Evolutionary conservation across 2,797 vertebrate species (phyloP), one percentile per base, ranked within the genome.

Genomic region (Dicrostonyx torquatus): DNA sequence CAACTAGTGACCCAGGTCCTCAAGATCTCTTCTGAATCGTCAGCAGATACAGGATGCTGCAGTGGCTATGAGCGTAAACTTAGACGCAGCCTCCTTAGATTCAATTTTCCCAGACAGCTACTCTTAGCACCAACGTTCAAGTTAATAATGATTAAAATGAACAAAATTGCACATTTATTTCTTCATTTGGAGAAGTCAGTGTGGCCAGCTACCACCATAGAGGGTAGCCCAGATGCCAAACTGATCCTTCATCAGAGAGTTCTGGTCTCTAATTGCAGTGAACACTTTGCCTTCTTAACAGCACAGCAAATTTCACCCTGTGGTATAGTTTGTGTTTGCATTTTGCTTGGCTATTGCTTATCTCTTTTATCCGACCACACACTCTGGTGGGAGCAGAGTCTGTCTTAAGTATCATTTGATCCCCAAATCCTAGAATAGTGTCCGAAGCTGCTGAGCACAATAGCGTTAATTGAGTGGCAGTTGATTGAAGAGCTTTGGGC

Each of bases 101-200:
- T 94, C 60, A 75, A 1, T 6, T 43, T 88, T 75, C 29, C 68
- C 50, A 26, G 40, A 22, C 37, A 43, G 37, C 50, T 24, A 66
- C 18, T 58, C 48, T 45, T 78, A 37, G 29, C 79, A 37, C 45
- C 75, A 84, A 60, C 26, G 20, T 89, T 83, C 85, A 92, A 20
- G 7, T 95, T 55, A 82, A 55, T 85, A 93, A 66, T 73, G 70
- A 45, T 77, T 77, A 82, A 84, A 93, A 85, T 91, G 45, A 79
- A 92, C 22, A 45, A 82, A 89, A 80, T 78, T 8, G 31, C 89
- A 89, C 53, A 76, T 34, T 76, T 62, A 22, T 24, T 45, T 93
- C 29, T 70, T 80, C n/a, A 62, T 40, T 50, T 78, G 37, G 5
- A 89, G 10, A 79, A 11, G 64, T 37, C n/a, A 92, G n/a, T 26